phyloP scores from a whole-genome alignment of 2,797 vertebrate species.

The Numenius phaeopus region DNA sequence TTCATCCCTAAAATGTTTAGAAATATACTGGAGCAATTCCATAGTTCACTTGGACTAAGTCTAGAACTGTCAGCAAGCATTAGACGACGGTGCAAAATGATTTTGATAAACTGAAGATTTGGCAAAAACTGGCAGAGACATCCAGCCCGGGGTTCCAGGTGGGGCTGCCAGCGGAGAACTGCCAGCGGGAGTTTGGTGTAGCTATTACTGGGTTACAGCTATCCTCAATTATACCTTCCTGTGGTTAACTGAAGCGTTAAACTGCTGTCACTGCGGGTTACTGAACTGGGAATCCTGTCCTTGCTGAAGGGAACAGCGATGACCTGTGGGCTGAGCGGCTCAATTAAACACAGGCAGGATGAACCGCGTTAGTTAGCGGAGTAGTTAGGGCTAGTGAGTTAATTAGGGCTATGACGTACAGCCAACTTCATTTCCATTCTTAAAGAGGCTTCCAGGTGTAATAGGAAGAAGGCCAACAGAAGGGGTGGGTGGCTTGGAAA shows the following conservation, averaged over 20 bases:
- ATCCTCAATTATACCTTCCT: not conserved
- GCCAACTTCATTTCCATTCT: not conserved
- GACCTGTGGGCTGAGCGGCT: not conserved
- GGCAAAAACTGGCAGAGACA: not conserved
- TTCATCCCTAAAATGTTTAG: not conserved
- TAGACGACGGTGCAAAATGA: not conserved
- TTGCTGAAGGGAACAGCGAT: not conserved
- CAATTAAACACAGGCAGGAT: accelerated
- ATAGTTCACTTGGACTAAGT: not conserved
- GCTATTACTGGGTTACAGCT: not conserved
- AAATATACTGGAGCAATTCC: not conserved
- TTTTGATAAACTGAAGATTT: not conserved
- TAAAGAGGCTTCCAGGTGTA: not conserved
- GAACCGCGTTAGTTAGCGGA: not conserved
- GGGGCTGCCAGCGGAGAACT: not conserved
- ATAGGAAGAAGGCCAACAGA: not conserved
- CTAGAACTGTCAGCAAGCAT: not conserved
- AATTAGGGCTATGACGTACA: not conserved
- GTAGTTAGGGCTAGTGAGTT: no score
- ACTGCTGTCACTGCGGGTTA: not conserved
- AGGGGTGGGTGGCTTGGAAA: not conserved
- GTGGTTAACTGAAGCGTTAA: not conserved
- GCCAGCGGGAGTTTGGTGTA: not conserved
- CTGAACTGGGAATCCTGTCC: not conserved
- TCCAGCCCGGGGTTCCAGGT: not conserved